Conservation (phyloP, 2,888 invertebrate genomes). For the Macaria notata region DNA sequence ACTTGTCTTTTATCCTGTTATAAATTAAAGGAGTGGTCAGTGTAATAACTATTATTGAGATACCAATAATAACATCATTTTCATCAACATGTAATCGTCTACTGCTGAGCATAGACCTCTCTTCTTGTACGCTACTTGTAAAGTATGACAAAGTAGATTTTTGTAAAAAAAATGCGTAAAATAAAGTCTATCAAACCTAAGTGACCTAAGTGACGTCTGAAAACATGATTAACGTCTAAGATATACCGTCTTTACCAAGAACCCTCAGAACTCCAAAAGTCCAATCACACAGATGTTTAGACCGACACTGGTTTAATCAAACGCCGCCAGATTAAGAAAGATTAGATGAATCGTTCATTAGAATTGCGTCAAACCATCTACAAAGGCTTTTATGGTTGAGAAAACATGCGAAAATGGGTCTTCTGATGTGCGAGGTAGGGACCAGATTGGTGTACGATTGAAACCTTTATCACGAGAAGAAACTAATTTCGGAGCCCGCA, state of each 20-base stretch:
- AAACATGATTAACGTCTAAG: background rate
- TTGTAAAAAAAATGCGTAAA: too few relatives aligned
- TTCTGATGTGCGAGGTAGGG: slow-evolving; percentile 15
- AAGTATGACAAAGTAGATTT: too few relatives aligned
- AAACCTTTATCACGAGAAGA: slow-evolving; percentile 28
- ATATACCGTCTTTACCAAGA: background rate
- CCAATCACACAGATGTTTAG: slow-evolving; percentile 20
- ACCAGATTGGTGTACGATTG: slow-evolving; percentile 17
- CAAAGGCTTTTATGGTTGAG: slow-evolving; percentile 17
- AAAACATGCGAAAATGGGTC: slow-evolving; percentile 18
- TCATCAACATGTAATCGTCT: too few relatives aligned
- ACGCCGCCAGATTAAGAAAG: slow-evolving; percentile 24
- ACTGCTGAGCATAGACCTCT: too few relatives aligned
- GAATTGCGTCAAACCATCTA: slow-evolving; percentile 24
- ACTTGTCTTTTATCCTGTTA: too few relatives aligned
- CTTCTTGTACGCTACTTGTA: too few relatives aligned
- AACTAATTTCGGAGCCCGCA: slow-evolving; percentile 56
- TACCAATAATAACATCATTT: too few relatives aligned
- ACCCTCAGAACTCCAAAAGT: slow-evolving; percentile 9
- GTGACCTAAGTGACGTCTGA: background rate
- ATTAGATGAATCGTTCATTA: slow-evolving; percentile 30
- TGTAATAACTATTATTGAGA: too few relatives aligned
- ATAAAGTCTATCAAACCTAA: too few relatives aligned
- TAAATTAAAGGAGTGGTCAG: too few relatives aligned
- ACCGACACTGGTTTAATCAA: slow-evolving; percentile 18